Evolutionary conservation across 2,113 vertebrate species (phyloP), one percentile per base, ranked within the genome.

Genomic region (Aspidoscelis tigris): DNA sequence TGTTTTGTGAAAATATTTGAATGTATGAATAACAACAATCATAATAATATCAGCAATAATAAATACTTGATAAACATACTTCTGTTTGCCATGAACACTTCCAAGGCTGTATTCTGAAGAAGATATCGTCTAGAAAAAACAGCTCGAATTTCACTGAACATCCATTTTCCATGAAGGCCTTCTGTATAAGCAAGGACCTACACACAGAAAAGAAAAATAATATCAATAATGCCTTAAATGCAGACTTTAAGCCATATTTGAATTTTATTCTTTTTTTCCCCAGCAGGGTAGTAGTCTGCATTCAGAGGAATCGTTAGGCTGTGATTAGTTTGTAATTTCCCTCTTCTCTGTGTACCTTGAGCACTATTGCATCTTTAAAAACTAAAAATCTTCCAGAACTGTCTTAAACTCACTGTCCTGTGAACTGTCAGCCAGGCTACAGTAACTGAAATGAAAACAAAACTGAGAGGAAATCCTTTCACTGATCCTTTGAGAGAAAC

Each of bases 41-140:
- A 33, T 33, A 33, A 26, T 33, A n/a, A 12, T 3, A 21, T 20
- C 12, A 73, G 47, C 6, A 20, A 20, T 39, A 20, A 76, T 58
- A 78, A 85, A 5, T 76, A 89, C 69, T 75, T 11, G 68, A 70
- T 83, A 69, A 53, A 89, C 96, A 92, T 97, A 99, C 99, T 99
- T 96, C 99, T 97, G 92, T 99, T 99, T 89, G 99, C 99, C 98
- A 99, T 99, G 81, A 99, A 99, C 69, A 99, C 97, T 94, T 99
- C 98, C 95, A 99, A 91, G 22, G 97, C 98, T 4, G 98, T 99
- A 94, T 97, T 98, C 91, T 99, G 99, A 44, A 99, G 97, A 89
- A 99, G 97, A 88, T 97, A 98, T 26, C 97, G 98, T 81, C 99
- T 96, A 89, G 98, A 97, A 93, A 99, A 99, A 41, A 99, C 98